Evolutionary conservation across 2,888 invertebrate genomes (phyloP).

Genomic region (Platynereis dumerilii): DNA sequence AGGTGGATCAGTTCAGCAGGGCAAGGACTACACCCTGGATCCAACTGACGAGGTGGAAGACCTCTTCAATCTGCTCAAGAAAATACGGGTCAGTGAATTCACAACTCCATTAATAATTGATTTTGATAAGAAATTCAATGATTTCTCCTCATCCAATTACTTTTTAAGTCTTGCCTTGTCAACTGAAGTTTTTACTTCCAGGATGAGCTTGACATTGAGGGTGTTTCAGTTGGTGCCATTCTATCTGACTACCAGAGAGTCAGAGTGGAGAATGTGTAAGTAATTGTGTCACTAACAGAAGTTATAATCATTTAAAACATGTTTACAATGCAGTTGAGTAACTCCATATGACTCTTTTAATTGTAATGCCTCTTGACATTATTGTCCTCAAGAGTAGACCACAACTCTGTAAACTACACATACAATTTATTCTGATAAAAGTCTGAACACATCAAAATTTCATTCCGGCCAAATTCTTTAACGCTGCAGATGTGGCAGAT

Average conservation of each 20-base stretch:
- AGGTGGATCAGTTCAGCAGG: constrained; percentile 84
- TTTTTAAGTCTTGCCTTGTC: not conserved
- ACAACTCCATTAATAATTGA: no score
- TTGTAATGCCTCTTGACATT: no score
- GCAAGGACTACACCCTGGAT: constrained; percentile 68
- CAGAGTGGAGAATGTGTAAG: constrained; percentile 97
- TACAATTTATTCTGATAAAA: no score
- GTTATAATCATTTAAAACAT: no score
- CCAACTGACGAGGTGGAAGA: constrained; percentile 87
- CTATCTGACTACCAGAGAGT: constrained; percentile 97
- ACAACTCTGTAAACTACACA: no score
- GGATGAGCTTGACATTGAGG: constrained; percentile 73
- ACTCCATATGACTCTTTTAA: no score
- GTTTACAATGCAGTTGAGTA: no score
- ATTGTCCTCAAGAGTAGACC: no score
- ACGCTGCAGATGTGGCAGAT: constrained; percentile 88
- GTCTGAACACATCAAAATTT: no score
- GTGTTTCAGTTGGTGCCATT: constrained; percentile 96
- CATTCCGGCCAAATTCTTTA: no score
- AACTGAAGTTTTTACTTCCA: constrained; percentile 35
- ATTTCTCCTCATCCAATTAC: not conserved
- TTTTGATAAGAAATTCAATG: not conserved
- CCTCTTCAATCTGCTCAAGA: constrained; percentile 80
- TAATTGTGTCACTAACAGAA: constrained; percentile 42
- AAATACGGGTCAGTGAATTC: constrained; percentile 75